These are phyloP conservation scores for Acanthurus tractus DNA, from an alignment of 2,797 vertebrate species.

Conservation along the genomic window DNA sequence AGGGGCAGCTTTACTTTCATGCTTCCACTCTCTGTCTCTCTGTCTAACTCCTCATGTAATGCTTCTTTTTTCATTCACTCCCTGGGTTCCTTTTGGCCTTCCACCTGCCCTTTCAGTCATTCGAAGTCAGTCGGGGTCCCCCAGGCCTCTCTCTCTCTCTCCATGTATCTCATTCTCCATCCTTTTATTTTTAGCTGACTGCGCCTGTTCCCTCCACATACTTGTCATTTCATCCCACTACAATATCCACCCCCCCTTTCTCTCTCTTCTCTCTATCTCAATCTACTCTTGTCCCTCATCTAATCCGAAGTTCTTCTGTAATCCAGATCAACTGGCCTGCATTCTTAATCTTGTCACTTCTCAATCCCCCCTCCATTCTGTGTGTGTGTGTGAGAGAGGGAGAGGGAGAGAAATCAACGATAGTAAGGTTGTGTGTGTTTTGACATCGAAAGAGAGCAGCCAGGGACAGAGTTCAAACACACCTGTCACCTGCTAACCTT, in stretches of 20 bases:
- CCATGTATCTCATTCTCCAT: slow-evolving; percentile 48
- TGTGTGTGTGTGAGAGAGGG: slow-evolving; percentile 24
- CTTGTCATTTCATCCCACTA: slow-evolving; percentile 63
- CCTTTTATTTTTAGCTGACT: slow-evolving; percentile 74
- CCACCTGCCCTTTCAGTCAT: slow-evolving; percentile 72
- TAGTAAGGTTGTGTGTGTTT: slow-evolving; percentile 55
- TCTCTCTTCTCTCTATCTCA: slow-evolving; percentile 49
- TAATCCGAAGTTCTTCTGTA: slow-evolving; percentile 83
- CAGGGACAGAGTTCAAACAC: slow-evolving; percentile 46
- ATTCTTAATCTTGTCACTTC: slow-evolving; percentile 85
- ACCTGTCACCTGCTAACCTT: slow-evolving; percentile 71
- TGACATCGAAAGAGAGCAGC: slow-evolving; percentile 56
- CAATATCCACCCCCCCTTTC: slow-evolving; percentile 37
- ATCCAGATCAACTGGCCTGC: slow-evolving; percentile 83
- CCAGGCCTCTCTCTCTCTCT: slow-evolving; percentile 60
- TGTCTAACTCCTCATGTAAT: slow-evolving; percentile 54
- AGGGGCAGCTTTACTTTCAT: slow-evolving; percentile 73
- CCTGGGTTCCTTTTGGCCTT: slow-evolving; percentile 65
- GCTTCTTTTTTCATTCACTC: slow-evolving; percentile 63
- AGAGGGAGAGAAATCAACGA: slow-evolving; percentile 49
- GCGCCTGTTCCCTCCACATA: slow-evolving; percentile 50
- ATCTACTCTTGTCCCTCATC: slow-evolving; percentile 75
- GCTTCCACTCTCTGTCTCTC: slow-evolving; percentile 59
- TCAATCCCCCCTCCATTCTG: slow-evolving; percentile 72
- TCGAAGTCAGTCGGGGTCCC: slow-evolving; percentile 69